phyloP scores from a whole-genome alignment of 2,888 invertebrate genomes.

The Pyrrhosoma nymphula region DNA sequence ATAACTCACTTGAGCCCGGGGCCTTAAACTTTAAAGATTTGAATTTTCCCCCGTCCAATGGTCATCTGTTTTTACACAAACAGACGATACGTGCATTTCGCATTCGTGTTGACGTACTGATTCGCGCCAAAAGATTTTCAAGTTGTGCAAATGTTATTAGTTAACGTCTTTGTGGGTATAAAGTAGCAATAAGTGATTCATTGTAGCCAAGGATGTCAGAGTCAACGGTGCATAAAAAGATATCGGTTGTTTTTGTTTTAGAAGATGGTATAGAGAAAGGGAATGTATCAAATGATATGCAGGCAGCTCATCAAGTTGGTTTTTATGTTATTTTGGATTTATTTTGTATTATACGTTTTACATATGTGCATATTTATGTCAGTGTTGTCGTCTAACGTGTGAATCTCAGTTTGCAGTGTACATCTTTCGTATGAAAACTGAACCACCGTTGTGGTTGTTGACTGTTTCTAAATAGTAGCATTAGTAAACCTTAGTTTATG shows the following conservation, averaged over 20 bases:
- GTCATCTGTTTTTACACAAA: not conserved
- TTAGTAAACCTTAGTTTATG: too few relatives aligned
- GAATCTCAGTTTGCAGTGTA: too few relatives aligned
- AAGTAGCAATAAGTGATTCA: not conserved
- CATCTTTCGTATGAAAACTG: not conserved
- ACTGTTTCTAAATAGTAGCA: too few relatives aligned
- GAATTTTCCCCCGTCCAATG: not conserved
- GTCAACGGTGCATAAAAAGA: not conserved
- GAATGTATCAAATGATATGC: conserved; percentile 27
- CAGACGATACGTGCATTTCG: not conserved
- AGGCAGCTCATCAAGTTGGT: conserved; percentile 51
- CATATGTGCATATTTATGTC: not conserved
- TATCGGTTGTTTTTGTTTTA: conserved; percentile 48
- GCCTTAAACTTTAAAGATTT: not conserved
- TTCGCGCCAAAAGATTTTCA: conserved; percentile 22
- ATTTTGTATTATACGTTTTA: not conserved
- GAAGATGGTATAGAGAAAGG: not conserved
- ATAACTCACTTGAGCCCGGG: too few relatives aligned
- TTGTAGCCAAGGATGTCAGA: not conserved
- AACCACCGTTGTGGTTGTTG: too few relatives aligned
- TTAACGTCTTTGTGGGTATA: not conserved
- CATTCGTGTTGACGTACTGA: not conserved
- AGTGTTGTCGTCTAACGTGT: not conserved
- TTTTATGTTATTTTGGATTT: not conserved
- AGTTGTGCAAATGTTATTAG: not conserved